phyloP scores from a whole-genome alignment of 2,113 vertebrate species.

The Egretta garzetta region DNA sequence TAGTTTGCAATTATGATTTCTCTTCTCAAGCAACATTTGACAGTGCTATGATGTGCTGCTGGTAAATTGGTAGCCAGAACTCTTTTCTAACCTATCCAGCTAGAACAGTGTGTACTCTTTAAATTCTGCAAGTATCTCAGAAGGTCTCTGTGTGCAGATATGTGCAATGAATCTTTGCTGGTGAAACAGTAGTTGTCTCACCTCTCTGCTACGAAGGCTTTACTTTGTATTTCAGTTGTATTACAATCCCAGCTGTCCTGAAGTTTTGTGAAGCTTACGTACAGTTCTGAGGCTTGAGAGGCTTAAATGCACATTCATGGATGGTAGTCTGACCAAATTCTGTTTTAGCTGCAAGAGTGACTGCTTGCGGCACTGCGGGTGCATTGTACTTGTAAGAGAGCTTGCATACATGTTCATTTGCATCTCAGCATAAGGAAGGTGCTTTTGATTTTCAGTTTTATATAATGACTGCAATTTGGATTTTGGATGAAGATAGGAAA shows the following conservation, averaged over 20 bases:
- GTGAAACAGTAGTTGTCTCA: neutral
- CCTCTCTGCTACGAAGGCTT: neutral
- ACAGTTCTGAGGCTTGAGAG: neutral
- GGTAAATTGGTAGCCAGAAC: neutral
- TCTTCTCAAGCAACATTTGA: neutral
- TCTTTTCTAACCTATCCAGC: neutral
- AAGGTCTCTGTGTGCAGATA: neutral
- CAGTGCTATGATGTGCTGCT: neutral
- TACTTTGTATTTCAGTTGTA: neutral
- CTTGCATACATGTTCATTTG: neutral
- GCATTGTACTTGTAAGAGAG: neutral
- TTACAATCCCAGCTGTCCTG: neutral
- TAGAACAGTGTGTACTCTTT: neutral
- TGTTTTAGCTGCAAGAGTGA: neutral
- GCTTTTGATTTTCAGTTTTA: neutral
- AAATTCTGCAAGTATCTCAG: neutral
- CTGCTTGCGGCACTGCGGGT: neutral
- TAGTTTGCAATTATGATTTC: conserved; percentile 5
- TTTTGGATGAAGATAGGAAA: neutral
- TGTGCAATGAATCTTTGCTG: neutral
- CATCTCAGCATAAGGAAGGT: neutral
- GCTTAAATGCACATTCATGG: neutral
- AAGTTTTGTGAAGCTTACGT: neutral
- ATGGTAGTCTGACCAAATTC: neutral
- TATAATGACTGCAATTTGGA: neutral